Evolutionary conservation across 2,113 vertebrate species (phyloP).

Genomic region (Cranoglanis bouderius): DNA sequence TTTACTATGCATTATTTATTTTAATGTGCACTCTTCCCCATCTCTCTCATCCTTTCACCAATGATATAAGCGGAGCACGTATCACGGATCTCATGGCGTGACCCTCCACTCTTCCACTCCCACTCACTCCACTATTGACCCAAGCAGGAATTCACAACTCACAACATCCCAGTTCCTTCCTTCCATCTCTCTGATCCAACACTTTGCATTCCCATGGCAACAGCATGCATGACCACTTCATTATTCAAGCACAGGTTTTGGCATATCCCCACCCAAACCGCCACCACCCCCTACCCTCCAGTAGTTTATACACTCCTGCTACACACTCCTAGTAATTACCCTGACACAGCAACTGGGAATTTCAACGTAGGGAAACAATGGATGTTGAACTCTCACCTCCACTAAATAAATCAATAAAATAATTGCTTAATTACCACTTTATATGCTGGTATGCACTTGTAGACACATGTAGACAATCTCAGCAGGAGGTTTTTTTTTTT

Average conservation of each 20-base stretch:
- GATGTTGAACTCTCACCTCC: slow-evolving; percentile 30
- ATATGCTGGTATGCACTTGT: no score
- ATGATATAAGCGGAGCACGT: not conserved
- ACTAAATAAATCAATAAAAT: slow-evolving; percentile 58
- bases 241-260: slow-evolving; percentile 65
- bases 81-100: not conserved
- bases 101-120: not conserved
- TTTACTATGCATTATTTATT: not conserved
- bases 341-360: slow-evolving; percentile 44
- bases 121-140: not conserved
- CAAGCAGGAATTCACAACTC: not conserved
- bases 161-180: not conserved
- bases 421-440: slow-evolving; percentile 60
- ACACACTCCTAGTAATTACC: slow-evolving; percentile 59
- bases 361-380: slow-evolving; percentile 45
- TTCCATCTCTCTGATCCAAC: slow-evolving; percentile 54
- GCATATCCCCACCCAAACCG: not conserved
- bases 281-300: slow-evolving; percentile 52
- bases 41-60: not conserved
- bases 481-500: not conserved
- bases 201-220: slow-evolving; percentile 70
- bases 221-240: slow-evolving; percentile 67
- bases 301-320: slow-evolving; percentile 62
- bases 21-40: not conserved
- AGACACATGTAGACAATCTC: not conserved